Evolutionary conservation across 2,888 invertebrate species (phyloP), one percentile per base, ranked within the genome.

Genomic region (Merodon equestris): DNA sequence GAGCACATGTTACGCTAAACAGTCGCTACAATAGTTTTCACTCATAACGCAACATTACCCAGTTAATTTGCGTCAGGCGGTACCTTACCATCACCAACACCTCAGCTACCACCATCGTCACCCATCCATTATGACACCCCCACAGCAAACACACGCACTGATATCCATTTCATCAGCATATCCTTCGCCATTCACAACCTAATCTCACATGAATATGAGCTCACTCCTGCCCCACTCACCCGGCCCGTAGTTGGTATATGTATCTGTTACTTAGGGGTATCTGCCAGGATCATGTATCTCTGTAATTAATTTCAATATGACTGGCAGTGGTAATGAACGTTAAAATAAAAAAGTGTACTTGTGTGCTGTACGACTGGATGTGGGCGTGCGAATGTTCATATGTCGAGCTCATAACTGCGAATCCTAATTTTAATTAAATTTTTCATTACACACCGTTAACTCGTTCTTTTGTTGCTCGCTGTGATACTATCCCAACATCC

Each of bases 231-330:
- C 13, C 36, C 34, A 47, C 38, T 14, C 12, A 71, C 38, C 50
- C 9, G 40, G 34, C 5, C 12, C 36, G 12, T 54, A 47, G 27
- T 27, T 27, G 2, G 13, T 54, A 12, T 17, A 27, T 36, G 50
- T 60, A 13, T 44, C 27, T n/a, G n/a, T n/a, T 27, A 27, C 27
- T 7, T 27, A 27, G n/a, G n/a, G n/a, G 3, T 27, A 27, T 45
- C 42, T 61, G 44, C 47, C 51, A 42, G 61, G 17, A 79, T 54
- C 68, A 74, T 70, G 74, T 74, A 79, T 79, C 64, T 74, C 58
- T 74, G 79, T 79, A 79, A 79, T 79, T 79, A 79, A 79, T 79
- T 79, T 79, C 79, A 79, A 79, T 79, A 79, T 79, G 79, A 79
- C 79, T 79, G 79, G 73, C 74, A 79, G 60, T 64, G 74, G 74